Evolutionary conservation across 2,888 invertebrate species (phyloP), one percentile per base, ranked within the genome.

Genomic region (Pharmacophagus antenor): DNA sequence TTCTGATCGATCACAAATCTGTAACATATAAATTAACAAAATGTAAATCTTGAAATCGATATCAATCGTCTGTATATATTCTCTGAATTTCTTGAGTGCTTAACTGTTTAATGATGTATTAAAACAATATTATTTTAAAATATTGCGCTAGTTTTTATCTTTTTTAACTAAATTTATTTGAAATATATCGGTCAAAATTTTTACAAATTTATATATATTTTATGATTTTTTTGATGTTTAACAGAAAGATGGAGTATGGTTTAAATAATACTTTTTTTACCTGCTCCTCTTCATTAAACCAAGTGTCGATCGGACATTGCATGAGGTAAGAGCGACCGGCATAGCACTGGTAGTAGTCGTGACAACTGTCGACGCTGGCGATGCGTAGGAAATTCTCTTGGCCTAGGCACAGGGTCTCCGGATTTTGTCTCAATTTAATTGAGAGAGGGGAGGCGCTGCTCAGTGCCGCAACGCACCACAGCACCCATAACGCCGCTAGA

Each of bases 321-420:
- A 90, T 85, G 10, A 85, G 74, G 62, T 88, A 88, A 0, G 91
- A 79, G 1, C 77, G 74, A 2, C 82, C 83, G 0, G 83, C 77
- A 63, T 89, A 88, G 71, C 91, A 92, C 67, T 91, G 87, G 78
- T 78, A 91, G 79, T 90, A 92, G 31, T 79, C 72, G 44, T 72
- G 60, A 72, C 91, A 92, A 69, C 77, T 81, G 0, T 80, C 73
- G 17, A 79, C 62, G 65, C 77, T 76, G 62, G 89, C 81, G 64
- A 91, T 86, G 49, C 90, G 79, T 21, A 89, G 81, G 77, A 89
- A 90, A 74, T 90, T 88, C 70, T 81, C 83, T 68, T 90, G 89
- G 63, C 88, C 88, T 44, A 77, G 72, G 72, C 90, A 90, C n/a
- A 89, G 70, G 17, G 84, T 86, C 84, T 88, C 89, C 77, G 84